Evolutionary conservation across 2,797 vertebrate species (phyloP), one percentile per base, ranked within the genome.

Genomic region (Enteromius unitaeniatus): DNA sequence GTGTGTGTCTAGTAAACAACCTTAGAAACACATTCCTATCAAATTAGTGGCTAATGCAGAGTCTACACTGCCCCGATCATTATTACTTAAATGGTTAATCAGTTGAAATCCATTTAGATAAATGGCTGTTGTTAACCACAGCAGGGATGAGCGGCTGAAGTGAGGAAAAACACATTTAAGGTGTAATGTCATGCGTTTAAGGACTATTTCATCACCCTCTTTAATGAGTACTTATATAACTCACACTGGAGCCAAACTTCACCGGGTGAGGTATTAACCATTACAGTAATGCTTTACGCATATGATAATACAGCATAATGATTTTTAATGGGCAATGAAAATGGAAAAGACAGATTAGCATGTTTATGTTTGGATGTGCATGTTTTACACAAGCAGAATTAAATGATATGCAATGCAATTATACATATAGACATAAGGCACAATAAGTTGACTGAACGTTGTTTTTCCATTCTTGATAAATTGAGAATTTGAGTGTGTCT

Each of bases 31-130:
- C 85, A 88, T 88, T 89, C 85, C 85, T 89, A 86, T 90, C 86
- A 86, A 88, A 88, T 89, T 88, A 90, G 88, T 82, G 64, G 70
- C 84, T 88, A 82, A 85, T 87, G 88, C 88, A 79, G 40, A 84
- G 76, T 88, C 84, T 87, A 85, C 83, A 82, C 85, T 86, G 86
- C 84, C 81, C 86, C 15, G 82, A 88, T 89, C 86, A 89, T 90
- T 90, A 90, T 81, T 84, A 84, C 86, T 87, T 89, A 88, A 88
- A 85, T 86, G 87, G 87, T 88, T 88, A 89, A 88, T 89, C 86
- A 88, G 88, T 87, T 86, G 79, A 90, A 88, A 89, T 89, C 84
- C 87, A 89, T 87, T 90, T 87, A 89, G 85, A 89, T 87, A 86
- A 89, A 90, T 85, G 79, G 76, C 68, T 84, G 85, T 82, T 86